A percentile compares a stretch with the other conserved stretches of the same genome.
Conservation (phyloP, 2,797 vertebrate species). For the Gymnoscopelus microlampas region DNA sequence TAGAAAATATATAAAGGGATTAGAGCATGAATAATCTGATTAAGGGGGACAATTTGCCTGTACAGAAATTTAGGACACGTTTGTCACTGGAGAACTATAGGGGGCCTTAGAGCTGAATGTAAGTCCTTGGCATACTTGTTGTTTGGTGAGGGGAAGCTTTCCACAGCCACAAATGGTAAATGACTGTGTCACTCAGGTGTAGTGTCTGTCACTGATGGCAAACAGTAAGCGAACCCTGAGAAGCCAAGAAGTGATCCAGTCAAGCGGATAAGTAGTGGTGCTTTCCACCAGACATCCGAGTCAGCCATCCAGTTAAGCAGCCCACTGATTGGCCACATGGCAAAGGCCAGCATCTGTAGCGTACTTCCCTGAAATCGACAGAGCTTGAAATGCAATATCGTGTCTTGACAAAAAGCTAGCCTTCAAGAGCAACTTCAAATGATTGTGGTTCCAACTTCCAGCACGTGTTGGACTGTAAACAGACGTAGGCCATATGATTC, state of each 20-base stretch:
- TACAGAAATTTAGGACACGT: conserved; percentile 44
- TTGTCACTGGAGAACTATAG: conserved; percentile 32
- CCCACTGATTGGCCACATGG: not conserved
- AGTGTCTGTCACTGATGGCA: not conserved
- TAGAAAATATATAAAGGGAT: conserved; percentile 68
- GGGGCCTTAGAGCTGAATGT: conserved; percentile 17
- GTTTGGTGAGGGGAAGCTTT: conserved; percentile 18
- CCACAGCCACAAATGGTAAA: conserved; percentile 19
- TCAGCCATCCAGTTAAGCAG: not conserved
- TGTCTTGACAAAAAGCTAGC: not conserved
- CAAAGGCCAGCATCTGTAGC: not conserved
- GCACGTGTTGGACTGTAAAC: too few species aligned
- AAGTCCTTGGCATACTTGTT: conserved; percentile 21
- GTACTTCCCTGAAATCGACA: not conserved
- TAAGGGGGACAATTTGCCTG: conserved; percentile 41
- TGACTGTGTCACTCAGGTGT: conserved; percentile 15
- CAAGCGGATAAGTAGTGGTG: not conserved
- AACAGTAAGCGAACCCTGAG: not conserved
- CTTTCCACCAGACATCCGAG: too few species aligned
- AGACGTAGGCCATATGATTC: too few species aligned
- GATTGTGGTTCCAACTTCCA: too few species aligned
- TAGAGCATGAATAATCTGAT: conserved; percentile 68
- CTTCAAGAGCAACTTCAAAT: too few species aligned
- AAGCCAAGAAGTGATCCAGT: not conserved
- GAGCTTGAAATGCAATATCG: conserved; percentile 1